Percentiles rank a stretch among this genome's conserved stretches.
Evolutionary conservation across 2,888 invertebrate species (phyloP).

Genomic region (Oasisia sp.): DNA sequence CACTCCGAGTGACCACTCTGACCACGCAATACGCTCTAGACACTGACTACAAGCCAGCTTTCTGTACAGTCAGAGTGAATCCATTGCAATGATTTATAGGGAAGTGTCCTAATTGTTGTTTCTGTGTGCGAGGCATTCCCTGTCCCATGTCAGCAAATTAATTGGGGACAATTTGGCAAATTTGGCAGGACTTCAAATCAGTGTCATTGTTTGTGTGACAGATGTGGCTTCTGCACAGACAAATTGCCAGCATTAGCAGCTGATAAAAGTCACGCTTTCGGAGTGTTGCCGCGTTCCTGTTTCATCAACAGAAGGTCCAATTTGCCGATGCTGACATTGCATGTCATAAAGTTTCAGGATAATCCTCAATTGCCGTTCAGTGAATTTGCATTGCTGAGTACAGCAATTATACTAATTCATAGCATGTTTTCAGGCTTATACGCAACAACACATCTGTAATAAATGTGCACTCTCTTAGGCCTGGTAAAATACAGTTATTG

Average conservation of each 20-base stretch:
- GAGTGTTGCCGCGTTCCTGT: not conserved
- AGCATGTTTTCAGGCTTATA: not conserved
- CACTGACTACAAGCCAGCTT: not conserved
- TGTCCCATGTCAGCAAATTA: not conserved
- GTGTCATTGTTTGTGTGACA: slow-evolving; percentile 4
- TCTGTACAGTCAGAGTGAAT: not conserved
- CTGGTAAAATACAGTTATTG: not conserved
- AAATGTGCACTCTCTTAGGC: not conserved
- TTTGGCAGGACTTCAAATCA: slow-evolving; percentile 12
- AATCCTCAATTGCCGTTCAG: not conserved
- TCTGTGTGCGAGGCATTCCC: not conserved
- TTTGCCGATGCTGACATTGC: not conserved
- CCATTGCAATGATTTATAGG: not conserved
- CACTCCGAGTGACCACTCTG: no score
- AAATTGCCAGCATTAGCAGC: not conserved
- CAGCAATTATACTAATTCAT: not conserved
- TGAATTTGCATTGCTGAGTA: not conserved
- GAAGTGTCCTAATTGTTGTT: not conserved
- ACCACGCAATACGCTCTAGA: not conserved
- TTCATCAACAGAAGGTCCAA: not conserved
- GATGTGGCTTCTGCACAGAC: not conserved
- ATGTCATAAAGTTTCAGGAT: not conserved
- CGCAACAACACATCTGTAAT: not conserved
- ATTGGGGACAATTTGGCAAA: slow-evolving; percentile 17
- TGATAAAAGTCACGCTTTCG: not conserved